Evolutionary conservation across 2,888 invertebrate species (phyloP).

Genomic region (Myopa testacea): DNA sequence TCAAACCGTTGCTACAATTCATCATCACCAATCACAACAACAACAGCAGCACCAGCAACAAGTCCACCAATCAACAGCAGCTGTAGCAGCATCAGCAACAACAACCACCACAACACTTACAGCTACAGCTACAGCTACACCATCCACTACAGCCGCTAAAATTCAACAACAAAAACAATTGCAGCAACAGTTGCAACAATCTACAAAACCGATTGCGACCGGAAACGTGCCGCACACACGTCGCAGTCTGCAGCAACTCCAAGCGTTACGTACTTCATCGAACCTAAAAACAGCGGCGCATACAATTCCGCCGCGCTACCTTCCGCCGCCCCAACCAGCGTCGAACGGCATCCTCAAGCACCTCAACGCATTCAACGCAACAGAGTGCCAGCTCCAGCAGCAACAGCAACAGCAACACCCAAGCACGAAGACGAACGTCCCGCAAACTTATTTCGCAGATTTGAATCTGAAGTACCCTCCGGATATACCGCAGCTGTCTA

Average conservation of each 20-base stretch:
- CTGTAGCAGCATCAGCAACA: slow-evolving; percentile 24
- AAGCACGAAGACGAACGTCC: not conserved
- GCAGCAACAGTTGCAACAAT: slow-evolving; percentile 38
- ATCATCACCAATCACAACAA: slow-evolving; percentile 60
- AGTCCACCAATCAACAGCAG: slow-evolving; percentile 33
- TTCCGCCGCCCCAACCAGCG: slow-evolving; percentile 79
- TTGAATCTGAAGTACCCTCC: slow-evolving; percentile 67
- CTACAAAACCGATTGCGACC: slow-evolving; percentile 44
- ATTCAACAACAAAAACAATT: slow-evolving; percentile 48
- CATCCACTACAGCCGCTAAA: slow-evolving; percentile 44
- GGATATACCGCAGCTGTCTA: slow-evolving; percentile 67
- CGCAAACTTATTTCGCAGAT: slow-evolving; percentile 37
- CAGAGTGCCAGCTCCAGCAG: slow-evolving; percentile 31
- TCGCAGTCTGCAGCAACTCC: slow-evolving; percentile 54
- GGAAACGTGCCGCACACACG: slow-evolving; percentile 47
- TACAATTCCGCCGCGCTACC: slow-evolving; percentile 80
- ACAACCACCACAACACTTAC: slow-evolving; percentile 39
- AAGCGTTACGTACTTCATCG: slow-evolving; percentile 45
- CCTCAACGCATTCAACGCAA: slow-evolving; percentile 43
- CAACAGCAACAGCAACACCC: slow-evolving; percentile 20
- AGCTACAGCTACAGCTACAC: slow-evolving; percentile 45
- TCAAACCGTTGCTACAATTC: slow-evolving; percentile 65
- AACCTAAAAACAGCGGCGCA: slow-evolving; percentile 62
- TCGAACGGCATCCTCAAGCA: slow-evolving; percentile 70
- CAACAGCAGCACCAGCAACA: slow-evolving; percentile 56